Evolutionary conservation across 2,888 invertebrate species (phyloP), one percentile per base, ranked within the genome.

Genomic region (Eurois occulta): DNA sequence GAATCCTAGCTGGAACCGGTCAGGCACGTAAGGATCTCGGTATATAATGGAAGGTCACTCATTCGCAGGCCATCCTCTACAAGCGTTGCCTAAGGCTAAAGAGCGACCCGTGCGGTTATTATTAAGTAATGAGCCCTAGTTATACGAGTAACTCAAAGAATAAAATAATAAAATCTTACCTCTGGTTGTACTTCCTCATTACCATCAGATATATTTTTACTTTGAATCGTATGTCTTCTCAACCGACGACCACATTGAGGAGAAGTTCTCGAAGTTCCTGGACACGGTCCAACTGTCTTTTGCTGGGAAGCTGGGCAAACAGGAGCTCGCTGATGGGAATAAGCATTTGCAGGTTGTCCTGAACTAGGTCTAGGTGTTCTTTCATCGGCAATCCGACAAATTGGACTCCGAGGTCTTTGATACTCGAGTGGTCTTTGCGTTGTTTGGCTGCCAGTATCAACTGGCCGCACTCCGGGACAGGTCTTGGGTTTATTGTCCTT

Each of bases 361-460:
- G 74, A 68, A 48, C 74, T 70, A 13, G 69, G 38, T 38, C 38
- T 72, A 11, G 60, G 21, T 24, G 16, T 21, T 6, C 66, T 60
- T n/a, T 58, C 76, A 32, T 70, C 35, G 16, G 24, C 21, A 10
- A 32, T 28, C 64, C 76, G 66, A 28, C 70, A 77, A 64, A 24
- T 32, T 48, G 43, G 66, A 46, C 18, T 68, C 32, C 52, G 64
- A 13, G 0, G 41, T 32, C 24, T 43, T 13, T 43, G 32, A 18
- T 43, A 46, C 10, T 58, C 60, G 8, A 58, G 58, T 24, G 75
- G 75, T 35, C 77, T 76, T 18, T 88, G 65, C 7, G 90, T 89
- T 7, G 92, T 93, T 83, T 94, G 94, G 68, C 89, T 92, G 13
- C 78, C 78, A 55, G 69, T 72, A 41, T 94, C 89, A 1, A 88